phyloP scores from a whole-genome alignment of 2,888 invertebrate genomes.

The Ctenicera cuprea region DNA sequence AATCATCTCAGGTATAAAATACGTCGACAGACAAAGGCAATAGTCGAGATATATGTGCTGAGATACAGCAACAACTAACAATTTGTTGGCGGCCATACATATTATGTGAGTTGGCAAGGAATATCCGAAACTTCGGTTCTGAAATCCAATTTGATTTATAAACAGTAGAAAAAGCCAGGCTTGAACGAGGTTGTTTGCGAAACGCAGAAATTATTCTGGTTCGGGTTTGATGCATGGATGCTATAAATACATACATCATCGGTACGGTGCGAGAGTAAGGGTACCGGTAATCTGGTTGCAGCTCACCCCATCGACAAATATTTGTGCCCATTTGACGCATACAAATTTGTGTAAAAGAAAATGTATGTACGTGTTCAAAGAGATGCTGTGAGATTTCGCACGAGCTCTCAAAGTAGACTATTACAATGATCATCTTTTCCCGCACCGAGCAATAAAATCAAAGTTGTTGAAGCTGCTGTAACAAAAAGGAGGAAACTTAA shows the following conservation, averaged over 20 bases:
- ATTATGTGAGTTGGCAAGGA: conserved; percentile 61
- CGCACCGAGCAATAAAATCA: conserved; percentile 45
- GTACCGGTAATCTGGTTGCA: conserved; percentile 66
- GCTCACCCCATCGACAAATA: conserved; percentile 61
- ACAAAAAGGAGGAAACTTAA: conserved; percentile 40
- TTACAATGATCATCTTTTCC: conserved; percentile 38
- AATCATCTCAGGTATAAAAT: conserved; percentile 63
- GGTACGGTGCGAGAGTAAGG: conserved; percentile 63
- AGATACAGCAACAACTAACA: conserved; percentile 66
- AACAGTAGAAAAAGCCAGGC: conserved; percentile 67
- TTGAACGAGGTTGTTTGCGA: conserved; percentile 67
- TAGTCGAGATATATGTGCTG: conserved; percentile 62
- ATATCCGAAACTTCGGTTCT: conserved; percentile 64
- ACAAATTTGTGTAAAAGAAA: conserved; percentile 33
- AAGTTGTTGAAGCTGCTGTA: conserved; percentile 37
- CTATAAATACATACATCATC: conserved; percentile 71
- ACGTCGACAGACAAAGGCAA: conserved; percentile 63
- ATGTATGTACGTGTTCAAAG: conserved; percentile 16
- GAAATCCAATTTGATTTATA: conserved; percentile 71
- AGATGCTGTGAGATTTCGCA: conserved; percentile 29
- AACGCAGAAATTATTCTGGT: conserved; percentile 69
- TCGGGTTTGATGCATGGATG: conserved; percentile 69
- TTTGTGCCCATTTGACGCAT: conserved; percentile 51
- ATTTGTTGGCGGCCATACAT: conserved; percentile 64
- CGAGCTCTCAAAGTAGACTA: conserved; percentile 23